Base-by-base conservation (phyloP, 2,797 vertebrate genomes). In the Tenualosa thibaudeaui region DNA sequence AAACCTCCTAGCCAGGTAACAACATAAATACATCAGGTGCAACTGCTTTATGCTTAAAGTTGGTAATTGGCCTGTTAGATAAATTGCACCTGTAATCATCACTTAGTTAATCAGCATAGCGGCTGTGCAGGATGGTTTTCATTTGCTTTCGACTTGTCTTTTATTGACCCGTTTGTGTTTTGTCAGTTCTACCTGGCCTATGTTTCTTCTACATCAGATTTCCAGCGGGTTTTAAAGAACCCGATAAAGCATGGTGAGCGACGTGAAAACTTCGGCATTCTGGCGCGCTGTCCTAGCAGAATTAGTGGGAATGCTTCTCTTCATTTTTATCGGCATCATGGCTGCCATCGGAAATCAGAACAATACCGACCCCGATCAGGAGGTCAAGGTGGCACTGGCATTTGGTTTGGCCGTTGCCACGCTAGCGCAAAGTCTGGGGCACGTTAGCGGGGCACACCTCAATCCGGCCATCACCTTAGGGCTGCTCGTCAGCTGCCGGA, bases 301-400 rank as follows among this genome's bases (percentile, higher is more conserved):
- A 89, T 94, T 94, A 53, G 87, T 97, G 24, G 96, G 96, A 86
- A 96, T 95, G 96, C 96, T 85, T 65, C 89, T 97, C 84, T 97
- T 97, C 26, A 90, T 97, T 85, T 96, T 96, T 85, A 94, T 95
- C 68, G 95, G 96, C 86, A 95, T 97, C 0, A 96, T 94, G 0
- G 92, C 95, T 0, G 95, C 95, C 19, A 90, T 96, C 83, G 95
- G 96, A 26, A 85, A 89, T 91, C 90, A 82, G 87, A 86, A 40
- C 92, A 93, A 87, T 13, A 68, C 51, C 0, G 82, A 65, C 19
- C 91, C 83, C 0, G 87, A 93, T 37, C 95, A 96, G 89, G 97
- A 97, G 4, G 94, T 98, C 85, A 97, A 98, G 89, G 96, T 96
- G 82, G 94, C 96, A 0, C 92, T 97, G 90, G 94, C 96, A 24